Base-by-base conservation (phyloP, 2,113 vertebrate genomes). In the Platichthys stellatus region DNA sequence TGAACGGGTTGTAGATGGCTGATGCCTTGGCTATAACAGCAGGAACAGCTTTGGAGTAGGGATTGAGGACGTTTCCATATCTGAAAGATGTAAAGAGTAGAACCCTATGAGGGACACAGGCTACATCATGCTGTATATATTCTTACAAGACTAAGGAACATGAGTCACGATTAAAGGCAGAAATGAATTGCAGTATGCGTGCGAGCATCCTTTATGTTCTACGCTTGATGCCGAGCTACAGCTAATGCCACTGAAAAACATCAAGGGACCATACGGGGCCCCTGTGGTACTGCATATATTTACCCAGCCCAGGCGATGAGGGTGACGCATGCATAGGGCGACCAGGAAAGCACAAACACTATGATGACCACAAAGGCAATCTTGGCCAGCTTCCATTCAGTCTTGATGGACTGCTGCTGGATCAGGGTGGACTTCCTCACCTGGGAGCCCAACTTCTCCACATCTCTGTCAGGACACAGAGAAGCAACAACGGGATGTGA, bases 21-120 rank as follows among this genome's bases (percentile, higher is more conserved):
- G 97, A 98, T 59, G 97, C 96, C 91, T 99, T 99, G 88, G 97
- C 97, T 57, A 97, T 98, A 78, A 98, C 94, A 31, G 97, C 97
- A 38, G 97, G 97, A 72, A 99, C 94, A 0, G 96, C 95, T 82
- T 95, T 97, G 89, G 94, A 94, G 80, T 96, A 96, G 2, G 97
- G 97, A 12, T 95, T 97, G 63, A 99, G 93, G 60, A 95, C 3
- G 0, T 93, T 93, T 17, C 94, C 93, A 3, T 99, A 97, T 86
- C 97, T 99, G 88, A 74, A 92, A 83, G 17, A 72, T 67, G 9
- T 38, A 59, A 57, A 47, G 17, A 76, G 20, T 5, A 69, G 13
- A 60, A 47, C 5, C 28, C 6, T 31, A 31, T 31, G 31, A 31
- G 28, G 28, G 28, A 28, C 28, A 28, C 5, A 28, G 31, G 31